Percentiles rank a stretch among this genome's conserved stretches.
These are phyloP conservation scores for Donacobius atricapilla DNA, from an alignment of 2,113 vertebrate species.

Conservation along the genomic window DNA sequence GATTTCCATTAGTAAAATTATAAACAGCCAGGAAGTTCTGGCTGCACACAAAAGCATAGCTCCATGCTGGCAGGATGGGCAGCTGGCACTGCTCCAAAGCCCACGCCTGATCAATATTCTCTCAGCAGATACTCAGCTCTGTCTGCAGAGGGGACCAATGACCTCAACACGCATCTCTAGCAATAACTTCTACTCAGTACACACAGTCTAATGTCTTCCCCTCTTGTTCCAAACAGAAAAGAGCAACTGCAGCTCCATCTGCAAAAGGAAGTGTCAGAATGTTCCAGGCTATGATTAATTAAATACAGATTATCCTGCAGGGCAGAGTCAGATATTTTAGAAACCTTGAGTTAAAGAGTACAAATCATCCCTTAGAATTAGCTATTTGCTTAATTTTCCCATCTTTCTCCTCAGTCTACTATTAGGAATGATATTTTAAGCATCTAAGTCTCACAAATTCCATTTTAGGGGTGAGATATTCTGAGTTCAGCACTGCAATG, in stretches of 20 bases:
- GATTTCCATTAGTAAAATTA: not conserved
- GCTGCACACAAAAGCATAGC: not conserved
- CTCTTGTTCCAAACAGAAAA: conserved; percentile 1
- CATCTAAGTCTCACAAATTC: not conserved
- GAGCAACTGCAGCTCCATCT: conserved; percentile 37
- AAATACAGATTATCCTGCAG: not conserved
- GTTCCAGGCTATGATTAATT: not conserved
- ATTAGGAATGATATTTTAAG: not conserved
- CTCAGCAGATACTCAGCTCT: not conserved
- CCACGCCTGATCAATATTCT: not conserved
- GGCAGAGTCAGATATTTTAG: not conserved
- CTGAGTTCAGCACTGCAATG: not conserved
- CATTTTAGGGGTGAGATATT: not conserved
- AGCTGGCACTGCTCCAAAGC: not conserved
- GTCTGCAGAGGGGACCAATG: not conserved
- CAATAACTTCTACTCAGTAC: not conserved
- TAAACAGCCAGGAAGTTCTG: not conserved
- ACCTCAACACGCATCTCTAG: not conserved
- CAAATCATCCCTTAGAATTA: not conserved
- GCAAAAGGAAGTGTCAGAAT: not conserved
- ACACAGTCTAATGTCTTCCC: not conserved
- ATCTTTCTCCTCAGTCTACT: not conserved
- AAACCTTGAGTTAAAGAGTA: not conserved
- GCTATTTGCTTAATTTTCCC: not conserved
- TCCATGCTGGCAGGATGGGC: not conserved